These are phyloP conservation scores for Apostichopus parvimensis DNA, from an alignment of 35 echinoderm and acorn worm species.

Conservation along the genomic window DNA sequence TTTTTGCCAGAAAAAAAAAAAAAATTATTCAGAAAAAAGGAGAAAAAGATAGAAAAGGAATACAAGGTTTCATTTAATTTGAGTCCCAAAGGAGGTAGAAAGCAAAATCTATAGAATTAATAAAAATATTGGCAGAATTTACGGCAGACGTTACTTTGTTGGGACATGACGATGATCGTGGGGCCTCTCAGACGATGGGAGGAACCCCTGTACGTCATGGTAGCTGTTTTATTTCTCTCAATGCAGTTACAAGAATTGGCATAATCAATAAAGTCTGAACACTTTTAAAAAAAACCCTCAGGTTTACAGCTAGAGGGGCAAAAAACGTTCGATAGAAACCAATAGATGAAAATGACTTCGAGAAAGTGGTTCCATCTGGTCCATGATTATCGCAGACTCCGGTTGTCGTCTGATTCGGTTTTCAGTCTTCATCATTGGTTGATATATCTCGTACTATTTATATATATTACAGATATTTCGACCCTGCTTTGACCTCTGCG, in stretches of 20 bases:
- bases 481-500: too few relatives aligned
- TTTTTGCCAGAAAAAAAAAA: not conserved
- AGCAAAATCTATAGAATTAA: not conserved
- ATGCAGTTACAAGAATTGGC: not conserved
- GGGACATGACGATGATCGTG: not conserved
- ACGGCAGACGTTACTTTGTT: not conserved
- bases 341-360: too few relatives aligned
- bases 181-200: not conserved
- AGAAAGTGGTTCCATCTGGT: too few relatives aligned
- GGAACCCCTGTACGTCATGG: not conserved
- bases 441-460: too few relatives aligned
- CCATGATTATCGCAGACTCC: too few relatives aligned
- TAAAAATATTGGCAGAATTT: not conserved
- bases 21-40: not conserved
- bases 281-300: not conserved
- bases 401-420: too few relatives aligned
- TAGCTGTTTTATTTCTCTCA: not conserved
- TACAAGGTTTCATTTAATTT: constrained; percentile 44
- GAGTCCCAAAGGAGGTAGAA: constrained; percentile 23
- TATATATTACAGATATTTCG: too few relatives aligned
- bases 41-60: not conserved
- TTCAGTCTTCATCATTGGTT: too few relatives aligned
- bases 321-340: too few relatives aligned
- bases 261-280: not conserved
- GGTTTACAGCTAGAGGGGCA: not conserved